Percentiles rank a stretch among this genome's conserved stretches.
These are phyloP conservation scores for Drosophila conformis DNA, from an alignment of 2,888 invertebrate genomes.

Conservation along the genomic window DNA sequence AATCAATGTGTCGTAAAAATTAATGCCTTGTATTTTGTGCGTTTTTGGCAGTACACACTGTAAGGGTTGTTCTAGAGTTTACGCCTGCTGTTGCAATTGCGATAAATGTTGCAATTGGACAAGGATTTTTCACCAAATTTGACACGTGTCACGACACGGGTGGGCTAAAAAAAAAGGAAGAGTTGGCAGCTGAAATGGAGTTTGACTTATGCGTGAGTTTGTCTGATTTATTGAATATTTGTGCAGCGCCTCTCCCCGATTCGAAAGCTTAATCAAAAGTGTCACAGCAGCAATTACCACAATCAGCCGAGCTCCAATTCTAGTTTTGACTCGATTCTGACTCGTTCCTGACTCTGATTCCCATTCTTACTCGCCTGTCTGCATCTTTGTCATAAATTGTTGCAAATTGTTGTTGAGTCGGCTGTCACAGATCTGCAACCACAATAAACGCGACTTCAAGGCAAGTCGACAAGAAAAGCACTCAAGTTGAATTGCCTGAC, in stretches of 20 bases:
- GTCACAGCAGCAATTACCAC: constrained; percentile 73
- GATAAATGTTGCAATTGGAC: constrained; percentile 67
- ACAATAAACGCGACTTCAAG: constrained; percentile 20
- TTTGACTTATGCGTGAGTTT: constrained; percentile 54
- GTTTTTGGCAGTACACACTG: constrained; percentile 11
- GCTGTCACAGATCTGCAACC: constrained; percentile 48
- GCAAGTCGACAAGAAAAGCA: constrained; percentile 18
- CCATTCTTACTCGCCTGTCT: constrained; percentile 13
- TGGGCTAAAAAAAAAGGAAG: constrained; percentile 14
- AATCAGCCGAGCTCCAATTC: constrained; percentile 48
- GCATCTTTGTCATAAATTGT: constrained; percentile 75
- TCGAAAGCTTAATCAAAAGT: constrained; percentile 68
- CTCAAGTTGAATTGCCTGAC: constrained; percentile 28
- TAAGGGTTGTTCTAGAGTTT: constrained; percentile 42
- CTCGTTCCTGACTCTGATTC: neutral
- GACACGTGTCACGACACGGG: constrained; percentile 67
- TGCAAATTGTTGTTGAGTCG: constrained; percentile 63
- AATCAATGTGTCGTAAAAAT: constrained; percentile 84
- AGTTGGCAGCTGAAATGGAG: constrained; percentile 5
- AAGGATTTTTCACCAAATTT: constrained; percentile 39
- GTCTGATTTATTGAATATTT: constrained; percentile 63
- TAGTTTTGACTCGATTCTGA: constrained; percentile 5
- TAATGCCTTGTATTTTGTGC: constrained; percentile 72
- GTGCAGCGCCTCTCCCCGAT: constrained; percentile 20
- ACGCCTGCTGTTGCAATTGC: constrained; percentile 28